phyloP scores from a whole-genome alignment of 2,113 vertebrate genomes.

The Salvelinus fontinalis region DNA sequence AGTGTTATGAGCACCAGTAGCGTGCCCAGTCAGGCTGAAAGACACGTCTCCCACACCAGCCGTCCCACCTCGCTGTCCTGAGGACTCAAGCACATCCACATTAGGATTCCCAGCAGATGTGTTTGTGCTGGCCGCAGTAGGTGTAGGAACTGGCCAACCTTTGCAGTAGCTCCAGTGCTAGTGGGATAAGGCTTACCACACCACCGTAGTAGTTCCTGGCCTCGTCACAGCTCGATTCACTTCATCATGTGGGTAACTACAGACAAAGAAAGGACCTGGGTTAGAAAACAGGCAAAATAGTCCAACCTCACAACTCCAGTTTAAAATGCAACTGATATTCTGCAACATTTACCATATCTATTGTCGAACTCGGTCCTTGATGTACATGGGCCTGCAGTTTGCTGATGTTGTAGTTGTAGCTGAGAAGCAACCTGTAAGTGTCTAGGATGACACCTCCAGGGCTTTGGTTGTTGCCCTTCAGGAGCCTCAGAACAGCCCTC shows the following conservation, averaged over 20 bases:
- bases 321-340: too few species aligned
- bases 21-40: not conserved
- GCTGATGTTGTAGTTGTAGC: slow-evolving; percentile 77
- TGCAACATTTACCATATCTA: too few species aligned
- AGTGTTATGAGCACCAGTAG: not conserved
- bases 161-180: slow-evolving; percentile 70
- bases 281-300: slow-evolving; percentile 27
- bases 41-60: not conserved
- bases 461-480: slow-evolving; percentile 51
- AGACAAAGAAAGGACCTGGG: slow-evolving; percentile 56
- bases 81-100: not conserved
- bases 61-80: not conserved
- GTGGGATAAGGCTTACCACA: slow-evolving; percentile 78
- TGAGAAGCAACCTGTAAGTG: slow-evolving; percentile 72
- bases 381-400: slow-evolving; percentile 59
- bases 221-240: slow-evolving; percentile 78
- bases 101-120: not conserved
- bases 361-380: too few species aligned
- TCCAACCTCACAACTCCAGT: too few species aligned
- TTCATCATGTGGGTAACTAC: slow-evolving; percentile 77
- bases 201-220: slow-evolving; percentile 73
- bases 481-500: slow-evolving; percentile 57
- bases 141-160: slow-evolving; percentile 43
- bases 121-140: not conserved
- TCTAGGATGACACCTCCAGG: slow-evolving; percentile 59